These are phyloP conservation scores for Brachylomia viminalis DNA, from an alignment of 2,888 invertebrate species.

Conservation along the genomic window DNA sequence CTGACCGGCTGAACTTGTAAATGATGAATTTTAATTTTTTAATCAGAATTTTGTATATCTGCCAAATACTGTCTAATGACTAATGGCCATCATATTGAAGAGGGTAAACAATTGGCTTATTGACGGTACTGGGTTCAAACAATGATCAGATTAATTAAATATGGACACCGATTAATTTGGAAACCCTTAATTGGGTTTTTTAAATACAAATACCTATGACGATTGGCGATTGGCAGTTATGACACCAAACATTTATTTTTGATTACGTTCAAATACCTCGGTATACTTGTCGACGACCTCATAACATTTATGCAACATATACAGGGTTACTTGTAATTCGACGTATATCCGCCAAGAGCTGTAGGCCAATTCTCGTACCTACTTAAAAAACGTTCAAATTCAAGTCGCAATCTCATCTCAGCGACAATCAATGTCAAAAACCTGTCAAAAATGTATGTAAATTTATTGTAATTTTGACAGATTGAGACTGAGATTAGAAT, in stretches of 20 bases:
- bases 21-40: background rate
- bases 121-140: background rate
- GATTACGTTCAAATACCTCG: conserved; percentile 22
- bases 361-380: too few species aligned
- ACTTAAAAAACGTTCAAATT: too few species aligned
- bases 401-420: too few species aligned
- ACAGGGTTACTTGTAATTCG: too few species aligned
- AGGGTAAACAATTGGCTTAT: background rate
- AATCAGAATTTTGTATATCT: background rate
- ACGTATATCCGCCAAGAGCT: too few species aligned
- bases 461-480: too few species aligned
- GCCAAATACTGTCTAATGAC: background rate
- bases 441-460: too few species aligned
- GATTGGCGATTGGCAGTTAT: conserved; percentile 18
- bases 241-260: conserved; percentile 22
- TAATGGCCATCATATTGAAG: background rate
- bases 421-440: too few species aligned
- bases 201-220: background rate
- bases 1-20: background rate
- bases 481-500: too few species aligned
- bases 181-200: conserved; percentile 26
- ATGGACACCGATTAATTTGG: conserved; percentile 23
- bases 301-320: too few species aligned
- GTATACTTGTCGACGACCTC: too few species aligned
- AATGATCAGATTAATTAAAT: conserved; percentile 12